Evolutionary conservation across 92 coral and sea anemone genomes (phyloP).

Genomic region (Epizoanthus stellaris): DNA sequence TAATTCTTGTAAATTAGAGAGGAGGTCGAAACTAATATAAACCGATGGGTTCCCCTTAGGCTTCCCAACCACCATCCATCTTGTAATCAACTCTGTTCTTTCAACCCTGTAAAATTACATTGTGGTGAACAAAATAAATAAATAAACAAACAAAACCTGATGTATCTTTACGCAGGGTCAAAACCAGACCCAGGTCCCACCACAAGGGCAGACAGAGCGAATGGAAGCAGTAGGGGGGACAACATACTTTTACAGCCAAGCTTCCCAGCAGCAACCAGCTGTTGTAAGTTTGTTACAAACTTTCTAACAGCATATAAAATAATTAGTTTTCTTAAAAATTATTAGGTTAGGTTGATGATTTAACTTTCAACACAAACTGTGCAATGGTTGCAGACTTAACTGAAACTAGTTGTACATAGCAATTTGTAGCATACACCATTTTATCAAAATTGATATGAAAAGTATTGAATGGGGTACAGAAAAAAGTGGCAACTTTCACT

Average conservation of each 20-base stretch:
- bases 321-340: not conserved
- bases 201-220: conserved; percentile 74
- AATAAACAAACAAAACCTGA: too few relatives aligned
- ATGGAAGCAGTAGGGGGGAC: conserved; percentile 97
- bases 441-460: too few relatives aligned
- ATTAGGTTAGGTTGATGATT: not conserved
- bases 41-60: too few relatives aligned
- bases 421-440: not conserved
- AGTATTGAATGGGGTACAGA: too few relatives aligned
- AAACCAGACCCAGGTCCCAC: conserved; percentile 61
- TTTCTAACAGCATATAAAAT: not conserved
- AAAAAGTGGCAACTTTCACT: too few relatives aligned
- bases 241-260: conserved; percentile 92
- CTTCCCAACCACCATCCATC: too few relatives aligned
- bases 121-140: too few relatives aligned
- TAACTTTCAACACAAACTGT: not conserved
- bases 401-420: not conserved
- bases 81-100: too few relatives aligned
- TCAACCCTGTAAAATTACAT: too few relatives aligned
- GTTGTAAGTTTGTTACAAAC: conserved; percentile 66
- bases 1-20: too few relatives aligned
- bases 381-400: too few relatives aligned
- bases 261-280: conserved; percentile 84
- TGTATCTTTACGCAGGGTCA: conserved; percentile 50
- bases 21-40: too few relatives aligned